Evolutionary conservation across 2,797 vertebrate species (phyloP).

Genomic region (Alca torda): DNA sequence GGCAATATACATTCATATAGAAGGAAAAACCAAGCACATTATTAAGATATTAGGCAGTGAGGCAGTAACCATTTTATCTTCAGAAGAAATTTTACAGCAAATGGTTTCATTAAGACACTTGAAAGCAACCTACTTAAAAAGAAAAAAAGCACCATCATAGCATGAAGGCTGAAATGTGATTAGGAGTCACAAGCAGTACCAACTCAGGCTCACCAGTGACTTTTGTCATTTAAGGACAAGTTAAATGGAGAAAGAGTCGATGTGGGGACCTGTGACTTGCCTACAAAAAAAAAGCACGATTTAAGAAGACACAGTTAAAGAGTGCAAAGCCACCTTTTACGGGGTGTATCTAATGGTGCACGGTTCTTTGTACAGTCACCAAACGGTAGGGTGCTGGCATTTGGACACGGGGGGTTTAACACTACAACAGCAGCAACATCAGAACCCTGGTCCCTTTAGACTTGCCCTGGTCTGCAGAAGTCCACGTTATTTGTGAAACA

Average conservation of each 20-base stretch:
- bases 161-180: constrained; percentile 47
- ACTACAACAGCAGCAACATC: background rate
- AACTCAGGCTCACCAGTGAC: constrained; percentile 20
- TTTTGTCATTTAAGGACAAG: constrained; percentile 33
- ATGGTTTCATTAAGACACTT: constrained; percentile 70
- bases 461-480: background rate
- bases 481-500: background rate
- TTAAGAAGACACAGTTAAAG: background rate
- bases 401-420: background rate
- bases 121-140: constrained; percentile 55
- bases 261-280: background rate
- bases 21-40: constrained; percentile 8
- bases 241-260: background rate
- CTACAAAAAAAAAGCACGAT: background rate
- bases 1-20: constrained; percentile 59
- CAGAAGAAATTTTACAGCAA: constrained; percentile 54
- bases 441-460: background rate
- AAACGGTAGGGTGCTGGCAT: background rate
- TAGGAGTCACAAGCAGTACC: constrained; percentile 24
- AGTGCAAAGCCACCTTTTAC: background rate
- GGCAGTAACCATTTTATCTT: constrained; percentile 64
- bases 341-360: background rate
- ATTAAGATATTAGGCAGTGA: constrained; percentile 68
- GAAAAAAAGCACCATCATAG: constrained; percentile 67
- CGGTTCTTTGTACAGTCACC: background rate